phyloP scores from a whole-genome alignment of 30 jellyfish, hydroid and myxozoan species.

The Cassiopea xamachana region DNA sequence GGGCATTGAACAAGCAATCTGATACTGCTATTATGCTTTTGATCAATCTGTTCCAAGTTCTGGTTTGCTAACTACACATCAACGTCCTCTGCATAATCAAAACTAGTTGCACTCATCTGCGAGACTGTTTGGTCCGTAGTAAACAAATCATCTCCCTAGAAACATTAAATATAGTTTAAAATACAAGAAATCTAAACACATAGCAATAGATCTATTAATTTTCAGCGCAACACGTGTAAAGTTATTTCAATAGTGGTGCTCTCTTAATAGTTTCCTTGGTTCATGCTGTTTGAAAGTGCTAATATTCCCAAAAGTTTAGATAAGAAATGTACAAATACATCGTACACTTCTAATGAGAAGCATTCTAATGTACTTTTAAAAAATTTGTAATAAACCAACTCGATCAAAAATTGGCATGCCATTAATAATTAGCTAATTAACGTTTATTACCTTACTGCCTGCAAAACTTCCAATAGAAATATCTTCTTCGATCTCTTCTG shows the following conservation, averaged over 20 bases:
- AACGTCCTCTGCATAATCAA: constrained; percentile 93
- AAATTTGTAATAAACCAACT: no score
- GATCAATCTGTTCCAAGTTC: no score
- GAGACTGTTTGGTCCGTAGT: constrained; percentile 97
- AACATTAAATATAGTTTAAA: no score
- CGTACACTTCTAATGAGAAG: no score
- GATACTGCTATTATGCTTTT: no score
- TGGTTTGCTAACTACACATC: constrained; percentile 23
- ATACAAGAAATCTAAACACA: neutral
- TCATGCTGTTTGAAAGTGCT: no score
- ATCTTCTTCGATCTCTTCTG: constrained; percentile 98
- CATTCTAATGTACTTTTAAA: no score
- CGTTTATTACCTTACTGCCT: constrained; percentile 83
- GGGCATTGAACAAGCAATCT: no score
- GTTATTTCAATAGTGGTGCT: neutral
- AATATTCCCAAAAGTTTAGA: no score
- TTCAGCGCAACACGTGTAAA: neutral
- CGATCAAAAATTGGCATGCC: no score
- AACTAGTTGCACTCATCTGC: constrained; percentile 86
- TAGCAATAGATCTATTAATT: neutral
- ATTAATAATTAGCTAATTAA: neutral
- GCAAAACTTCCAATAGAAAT: constrained; percentile 98
- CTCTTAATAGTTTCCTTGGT: no score
- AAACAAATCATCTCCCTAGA: constrained; percentile 85
- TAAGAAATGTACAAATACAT: no score